A percentile compares a stretch with the other conserved stretches of the same genome.
Evolutionary conservation across 2,113 vertebrate genomes (phyloP).

Genomic region (Geococcyx californianus): DNA sequence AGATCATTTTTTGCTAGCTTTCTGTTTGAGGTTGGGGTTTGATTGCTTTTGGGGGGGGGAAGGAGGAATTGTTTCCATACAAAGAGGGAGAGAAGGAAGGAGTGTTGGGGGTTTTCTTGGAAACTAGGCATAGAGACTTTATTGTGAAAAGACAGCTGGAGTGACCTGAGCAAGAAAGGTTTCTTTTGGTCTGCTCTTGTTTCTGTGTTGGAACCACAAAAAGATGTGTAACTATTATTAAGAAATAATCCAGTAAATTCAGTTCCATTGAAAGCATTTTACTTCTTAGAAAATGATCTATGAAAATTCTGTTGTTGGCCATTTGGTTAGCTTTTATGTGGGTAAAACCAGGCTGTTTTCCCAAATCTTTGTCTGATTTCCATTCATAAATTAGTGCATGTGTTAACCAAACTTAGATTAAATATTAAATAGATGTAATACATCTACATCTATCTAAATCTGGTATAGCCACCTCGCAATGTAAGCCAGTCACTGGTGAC

Average conservation of each 20-base stretch:
- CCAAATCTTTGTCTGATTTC: conserved; percentile 21
- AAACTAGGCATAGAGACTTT: neutral
- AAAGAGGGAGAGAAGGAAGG: neutral
- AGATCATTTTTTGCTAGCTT: conserved; percentile 40
- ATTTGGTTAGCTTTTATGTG: conserved; percentile 12
- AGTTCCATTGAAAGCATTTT: neutral
- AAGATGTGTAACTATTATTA: neutral
- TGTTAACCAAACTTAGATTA: conserved; percentile 27
- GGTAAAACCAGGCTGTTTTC: neutral
- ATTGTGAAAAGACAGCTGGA: conserved; percentile 39
- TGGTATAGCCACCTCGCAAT: neutral
- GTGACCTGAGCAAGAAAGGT: conserved; percentile 35
- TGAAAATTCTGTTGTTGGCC: neutral
- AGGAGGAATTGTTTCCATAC: conserved; percentile 22
- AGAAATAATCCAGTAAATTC: neutral
- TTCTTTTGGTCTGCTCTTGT: conserved; percentile 30
- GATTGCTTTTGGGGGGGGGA: neutral
- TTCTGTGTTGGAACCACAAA: conserved; percentile 5
- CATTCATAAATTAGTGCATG: conserved; percentile 47
- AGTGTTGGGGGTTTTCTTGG: neutral
- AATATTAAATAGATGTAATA: neutral
- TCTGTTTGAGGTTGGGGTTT: neutral
- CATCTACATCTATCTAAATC: neutral
- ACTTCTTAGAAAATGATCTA: neutral
- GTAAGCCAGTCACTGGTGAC: neutral